A percentile compares a stretch with the other conserved stretches of the same genome.
phyloP scores from a whole-genome alignment of 2,888 invertebrate genomes.

The Colostygia pectinataria region DNA sequence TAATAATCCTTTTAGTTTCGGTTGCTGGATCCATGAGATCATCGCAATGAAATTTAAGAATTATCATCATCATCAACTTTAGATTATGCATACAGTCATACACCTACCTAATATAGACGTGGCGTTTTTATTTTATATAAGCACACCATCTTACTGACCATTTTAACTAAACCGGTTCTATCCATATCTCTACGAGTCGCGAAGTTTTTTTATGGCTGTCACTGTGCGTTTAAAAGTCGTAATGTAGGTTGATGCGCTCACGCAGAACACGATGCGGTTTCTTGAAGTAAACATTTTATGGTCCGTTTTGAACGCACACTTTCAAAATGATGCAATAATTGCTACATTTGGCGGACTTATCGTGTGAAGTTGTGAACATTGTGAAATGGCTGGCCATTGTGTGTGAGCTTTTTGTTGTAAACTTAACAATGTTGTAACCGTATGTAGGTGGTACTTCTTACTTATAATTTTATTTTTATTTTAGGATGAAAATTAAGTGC shows the following conservation, averaged over 20 bases:
- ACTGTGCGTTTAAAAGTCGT: constrained; percentile 28
- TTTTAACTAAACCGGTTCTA: constrained; percentile 35
- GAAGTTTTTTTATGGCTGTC: constrained; percentile 44
- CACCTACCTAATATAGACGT: too few species aligned
- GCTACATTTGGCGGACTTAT: constrained; percentile 9
- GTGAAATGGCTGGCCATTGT: not conserved
- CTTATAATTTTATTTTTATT: too few species aligned
- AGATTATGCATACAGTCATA: too few species aligned
- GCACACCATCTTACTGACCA: constrained; percentile 17
- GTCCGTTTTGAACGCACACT: constrained; percentile 24
- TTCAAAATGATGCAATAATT: constrained; percentile 26
- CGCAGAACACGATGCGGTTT: constrained; percentile 36
- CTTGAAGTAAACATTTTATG: constrained; percentile 29
- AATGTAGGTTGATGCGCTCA: constrained; percentile 50
- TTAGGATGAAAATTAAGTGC: too few species aligned
- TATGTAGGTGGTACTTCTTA: too few species aligned
- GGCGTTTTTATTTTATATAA: too few species aligned
- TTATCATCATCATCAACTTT: too few species aligned
- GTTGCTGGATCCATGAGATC: too few species aligned
- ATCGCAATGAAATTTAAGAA: too few species aligned
- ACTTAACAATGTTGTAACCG: not conserved
- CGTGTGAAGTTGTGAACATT: not conserved
- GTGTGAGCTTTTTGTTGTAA: too few species aligned
- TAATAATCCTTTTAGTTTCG: too few species aligned
- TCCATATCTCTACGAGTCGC: constrained; percentile 30